A percentile compares a stretch with the other conserved stretches of the same genome.
phyloP scores from a whole-genome alignment of 2,888 invertebrate species.

The Amphipyra tragopoginis region DNA sequence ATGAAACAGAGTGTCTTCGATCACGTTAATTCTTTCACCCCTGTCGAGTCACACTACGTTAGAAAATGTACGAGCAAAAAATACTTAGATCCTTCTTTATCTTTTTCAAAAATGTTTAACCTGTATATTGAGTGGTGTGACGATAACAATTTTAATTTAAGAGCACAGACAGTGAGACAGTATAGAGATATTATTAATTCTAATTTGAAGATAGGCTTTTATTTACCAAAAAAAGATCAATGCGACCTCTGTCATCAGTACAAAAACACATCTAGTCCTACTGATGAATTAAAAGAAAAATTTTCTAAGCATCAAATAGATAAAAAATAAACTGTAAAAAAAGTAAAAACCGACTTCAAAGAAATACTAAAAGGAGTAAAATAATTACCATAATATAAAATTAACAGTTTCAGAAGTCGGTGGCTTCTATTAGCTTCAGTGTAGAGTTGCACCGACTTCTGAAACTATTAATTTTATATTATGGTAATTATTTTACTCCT shows the following conservation, averaged over 20 bases:
- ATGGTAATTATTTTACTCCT: too few relatives aligned
- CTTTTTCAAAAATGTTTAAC: conserved; percentile 38
- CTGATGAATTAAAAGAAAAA: conserved; percentile 27
- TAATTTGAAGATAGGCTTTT: conserved; percentile 37
- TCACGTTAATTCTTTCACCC: conserved; percentile 33
- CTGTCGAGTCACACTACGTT: conserved; percentile 32
- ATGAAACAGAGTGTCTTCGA: conserved; percentile 37
- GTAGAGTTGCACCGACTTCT: too few relatives aligned
- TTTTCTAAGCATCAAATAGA: conserved; percentile 31
- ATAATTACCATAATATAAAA: too few relatives aligned
- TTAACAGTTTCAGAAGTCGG: too few relatives aligned
- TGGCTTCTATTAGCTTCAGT: too few relatives aligned
- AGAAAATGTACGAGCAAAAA: conserved; percentile 31
- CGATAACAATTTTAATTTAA: conserved; percentile 9
- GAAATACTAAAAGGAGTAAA: too few relatives aligned
- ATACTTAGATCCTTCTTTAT: conserved; percentile 35
- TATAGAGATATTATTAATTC: conserved; percentile 14
- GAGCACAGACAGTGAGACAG: too few relatives aligned
- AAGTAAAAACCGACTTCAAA: too few relatives aligned
- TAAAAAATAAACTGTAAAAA: too few relatives aligned
- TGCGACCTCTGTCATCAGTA: conserved; percentile 8
- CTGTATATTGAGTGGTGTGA: conserved; percentile 33
- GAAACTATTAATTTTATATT: too few relatives aligned
- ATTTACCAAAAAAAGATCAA: conserved; percentile 9
- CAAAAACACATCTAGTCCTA: conserved; percentile 20